Conservation (phyloP, 2,797 vertebrate species). For the Linurgus olivaceus region DNA sequence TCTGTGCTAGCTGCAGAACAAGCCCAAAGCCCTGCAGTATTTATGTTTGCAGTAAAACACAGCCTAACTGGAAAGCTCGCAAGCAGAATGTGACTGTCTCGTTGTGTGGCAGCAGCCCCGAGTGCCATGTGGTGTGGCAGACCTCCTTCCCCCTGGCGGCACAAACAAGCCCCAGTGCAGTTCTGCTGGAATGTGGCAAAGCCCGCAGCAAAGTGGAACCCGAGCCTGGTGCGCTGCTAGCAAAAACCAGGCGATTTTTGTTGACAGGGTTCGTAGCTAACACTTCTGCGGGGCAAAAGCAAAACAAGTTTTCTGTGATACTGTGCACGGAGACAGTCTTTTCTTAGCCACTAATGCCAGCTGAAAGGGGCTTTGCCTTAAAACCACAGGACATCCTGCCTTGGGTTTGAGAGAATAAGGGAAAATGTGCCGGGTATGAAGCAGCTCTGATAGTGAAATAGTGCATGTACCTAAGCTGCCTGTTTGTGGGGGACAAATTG, state of each 20-base stretch:
- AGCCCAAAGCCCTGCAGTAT: fast-evolving
- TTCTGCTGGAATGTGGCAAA: background rate
- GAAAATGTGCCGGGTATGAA: background rate
- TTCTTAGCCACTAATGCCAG: background rate
- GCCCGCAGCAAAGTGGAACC: background rate
- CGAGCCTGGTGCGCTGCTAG: background rate
- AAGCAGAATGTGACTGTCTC: background rate
- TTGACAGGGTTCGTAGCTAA: background rate
- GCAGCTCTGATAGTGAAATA: background rate
- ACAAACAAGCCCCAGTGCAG: background rate
- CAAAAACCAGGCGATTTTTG: constrained; percentile 5
- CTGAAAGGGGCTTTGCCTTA: background rate
- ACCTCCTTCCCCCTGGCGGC: background rate
- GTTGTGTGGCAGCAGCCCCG: background rate
- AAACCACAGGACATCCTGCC: background rate
- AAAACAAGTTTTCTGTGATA: background rate
- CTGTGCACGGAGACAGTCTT: background rate
- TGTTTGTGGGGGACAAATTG: background rate
- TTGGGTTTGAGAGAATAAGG: background rate
- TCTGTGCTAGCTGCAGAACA: background rate
- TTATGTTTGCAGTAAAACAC: background rate
- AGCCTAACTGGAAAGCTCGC: background rate
- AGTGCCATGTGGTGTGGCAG: background rate
- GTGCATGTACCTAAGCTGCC: too few species aligned
- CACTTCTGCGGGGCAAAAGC: background rate